These are phyloP conservation scores for Melieria omissa DNA, from an alignment of 2,888 invertebrate genomes.

Conservation along the genomic window DNA sequence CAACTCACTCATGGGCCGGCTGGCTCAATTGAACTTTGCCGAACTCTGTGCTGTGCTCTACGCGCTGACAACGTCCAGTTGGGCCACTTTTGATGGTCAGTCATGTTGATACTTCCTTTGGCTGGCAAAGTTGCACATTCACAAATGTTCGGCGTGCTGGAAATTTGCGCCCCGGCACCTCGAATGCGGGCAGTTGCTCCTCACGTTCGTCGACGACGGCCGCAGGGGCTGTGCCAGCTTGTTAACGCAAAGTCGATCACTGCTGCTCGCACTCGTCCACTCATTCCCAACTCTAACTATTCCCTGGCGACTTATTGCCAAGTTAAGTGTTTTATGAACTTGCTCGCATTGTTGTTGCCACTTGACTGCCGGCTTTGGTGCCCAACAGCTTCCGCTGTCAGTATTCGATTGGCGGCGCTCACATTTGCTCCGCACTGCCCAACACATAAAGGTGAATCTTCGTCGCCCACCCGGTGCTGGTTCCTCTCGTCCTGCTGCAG, in stretches of 20 bases:
- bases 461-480: not conserved
- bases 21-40: conserved; percentile 44
- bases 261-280: conserved; percentile 7
- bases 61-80: not conserved
- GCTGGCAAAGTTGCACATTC: conserved; percentile 21
- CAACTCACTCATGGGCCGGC: conserved; percentile 21
- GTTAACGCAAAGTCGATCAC: not conserved
- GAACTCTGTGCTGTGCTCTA: conserved; percentile 20
- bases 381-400: not conserved
- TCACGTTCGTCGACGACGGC: not conserved
- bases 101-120: conserved; percentile 39
- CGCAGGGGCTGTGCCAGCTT: not conserved
- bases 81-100: conserved; percentile 31
- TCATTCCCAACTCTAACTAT: not conserved
- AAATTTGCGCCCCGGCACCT: not conserved
- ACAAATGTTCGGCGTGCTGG: not conserved
- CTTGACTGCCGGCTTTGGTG: not conserved
- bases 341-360: not conserved
- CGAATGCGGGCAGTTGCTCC: not conserved
- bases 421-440: not conserved
- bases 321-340: conserved; percentile 64
- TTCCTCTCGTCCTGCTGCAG: not conserved
- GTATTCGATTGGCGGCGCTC: not conserved
- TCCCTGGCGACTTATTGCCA: conserved; percentile 52
- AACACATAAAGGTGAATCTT: not conserved